phyloP scores from a whole-genome alignment of 2,113 vertebrate species.

The Lasiurus borealis region DNA sequence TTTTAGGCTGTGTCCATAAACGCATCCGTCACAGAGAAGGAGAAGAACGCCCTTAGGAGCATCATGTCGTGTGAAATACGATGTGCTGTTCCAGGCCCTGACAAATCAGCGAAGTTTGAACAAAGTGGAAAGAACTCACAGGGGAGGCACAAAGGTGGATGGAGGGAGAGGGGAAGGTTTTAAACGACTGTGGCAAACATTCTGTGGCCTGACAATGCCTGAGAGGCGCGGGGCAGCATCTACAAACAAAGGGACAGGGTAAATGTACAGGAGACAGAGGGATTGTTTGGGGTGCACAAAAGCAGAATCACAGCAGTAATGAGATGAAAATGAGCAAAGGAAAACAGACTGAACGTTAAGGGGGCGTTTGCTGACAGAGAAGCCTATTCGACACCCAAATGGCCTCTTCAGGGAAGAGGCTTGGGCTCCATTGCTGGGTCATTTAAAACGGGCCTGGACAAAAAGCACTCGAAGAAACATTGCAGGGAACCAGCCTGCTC shows the following conservation, averaged over 20 bases:
- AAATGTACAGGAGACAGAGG: neutral
- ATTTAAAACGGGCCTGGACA: conserved; percentile 60
- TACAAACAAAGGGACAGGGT: neutral
- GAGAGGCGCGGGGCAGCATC: neutral
- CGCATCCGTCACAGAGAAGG: conserved; percentile 58
- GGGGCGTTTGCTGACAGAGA: conserved; percentile 36
- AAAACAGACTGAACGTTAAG: conserved; percentile 27
- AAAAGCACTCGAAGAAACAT: conserved; percentile 57
- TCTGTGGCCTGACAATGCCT: neutral
- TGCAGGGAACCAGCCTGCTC: conserved; percentile 5
- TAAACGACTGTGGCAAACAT: neutral
- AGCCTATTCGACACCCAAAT: conserved; percentile 62
- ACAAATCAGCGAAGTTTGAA: conserved; percentile 47
- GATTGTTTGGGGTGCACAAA: neutral
- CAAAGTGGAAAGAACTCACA: neutral
- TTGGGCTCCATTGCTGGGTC: conserved; percentile 52
- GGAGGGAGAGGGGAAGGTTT: neutral
- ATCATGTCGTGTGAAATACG: conserved; percentile 36
- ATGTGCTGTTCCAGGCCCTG: neutral
- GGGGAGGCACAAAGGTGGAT: neutral
- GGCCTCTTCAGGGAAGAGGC: conserved; percentile 52
- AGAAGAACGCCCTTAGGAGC: conserved; percentile 45
- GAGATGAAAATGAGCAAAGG: conserved; percentile 71
- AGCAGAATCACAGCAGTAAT: conserved; percentile 1
- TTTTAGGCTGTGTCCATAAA: conserved; percentile 38